These are phyloP conservation scores for Phoenicopterus ruber DNA, from an alignment of 2,113 vertebrate species.

Conservation along the genomic window DNA sequence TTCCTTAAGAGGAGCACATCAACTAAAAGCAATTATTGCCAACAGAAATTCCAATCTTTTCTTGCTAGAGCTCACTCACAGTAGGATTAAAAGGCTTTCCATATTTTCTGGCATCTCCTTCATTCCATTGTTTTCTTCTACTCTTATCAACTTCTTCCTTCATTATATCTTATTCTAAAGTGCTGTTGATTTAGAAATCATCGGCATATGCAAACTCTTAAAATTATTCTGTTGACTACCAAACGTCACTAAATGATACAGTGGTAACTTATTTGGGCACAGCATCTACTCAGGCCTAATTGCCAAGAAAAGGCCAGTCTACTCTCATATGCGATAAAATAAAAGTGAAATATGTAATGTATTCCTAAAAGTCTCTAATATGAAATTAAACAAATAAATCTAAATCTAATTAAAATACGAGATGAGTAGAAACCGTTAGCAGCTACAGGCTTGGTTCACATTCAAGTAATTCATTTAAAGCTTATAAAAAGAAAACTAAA, in stretches of 20 bases:
- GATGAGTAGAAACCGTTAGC: background rate
- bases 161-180: background rate
- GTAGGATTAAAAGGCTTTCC: background rate
- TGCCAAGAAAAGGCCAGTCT: background rate
- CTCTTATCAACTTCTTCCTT: background rate
- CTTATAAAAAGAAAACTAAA: background rate
- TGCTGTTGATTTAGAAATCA: background rate
- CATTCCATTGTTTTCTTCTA: background rate
- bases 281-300: background rate
- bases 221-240: background rate
- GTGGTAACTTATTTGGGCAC: background rate
- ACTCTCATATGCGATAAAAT: background rate
- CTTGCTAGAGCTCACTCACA: background rate
- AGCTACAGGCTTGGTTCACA: background rate
- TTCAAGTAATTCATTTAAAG: background rate
- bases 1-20: background rate
- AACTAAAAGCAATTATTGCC: background rate
- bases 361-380: background rate
- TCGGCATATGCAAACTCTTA: background rate
- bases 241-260: background rate
- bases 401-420: background rate
- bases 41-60: background rate
- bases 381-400: background rate
- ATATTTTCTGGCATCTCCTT: background rate
- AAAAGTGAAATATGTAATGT: background rate